These are phyloP conservation scores for Solea solea DNA, from an alignment of 2,113 vertebrate species.

Conservation along the genomic window DNA sequence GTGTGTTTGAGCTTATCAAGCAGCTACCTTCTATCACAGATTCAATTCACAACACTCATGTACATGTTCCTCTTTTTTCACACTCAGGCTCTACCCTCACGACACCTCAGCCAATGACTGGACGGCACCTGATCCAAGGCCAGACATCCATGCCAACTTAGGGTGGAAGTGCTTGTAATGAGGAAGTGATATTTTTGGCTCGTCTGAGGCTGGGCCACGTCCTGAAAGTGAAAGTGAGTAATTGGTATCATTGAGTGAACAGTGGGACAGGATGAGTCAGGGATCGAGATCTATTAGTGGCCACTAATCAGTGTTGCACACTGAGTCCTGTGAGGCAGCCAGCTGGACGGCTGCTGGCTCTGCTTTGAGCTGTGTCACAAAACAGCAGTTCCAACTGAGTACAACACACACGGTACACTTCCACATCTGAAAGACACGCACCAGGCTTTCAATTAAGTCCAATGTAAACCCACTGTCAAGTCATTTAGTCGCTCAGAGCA, in stretches of 20 bases:
- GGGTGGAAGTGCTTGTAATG: constrained; percentile 46
- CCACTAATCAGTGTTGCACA: constrained; percentile 56
- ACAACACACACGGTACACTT: too few relatives aligned
- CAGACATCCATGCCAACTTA: constrained; percentile 23
- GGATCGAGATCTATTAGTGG: constrained; percentile 68
- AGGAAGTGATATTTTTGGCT: constrained; percentile 64
- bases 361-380: constrained; percentile 47
- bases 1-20: constrained; percentile 26
- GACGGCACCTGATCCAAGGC: constrained; percentile 8
- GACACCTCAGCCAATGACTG: background rate
- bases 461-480: too few relatives aligned
- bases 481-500: too few relatives aligned
- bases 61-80: background rate
- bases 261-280: constrained; percentile 64
- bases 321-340: constrained; percentile 50
- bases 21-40: constrained; percentile 11
- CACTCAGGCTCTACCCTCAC: background rate
- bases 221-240: constrained; percentile 70
- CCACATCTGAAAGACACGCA: too few relatives aligned
- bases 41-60: constrained; percentile 22
- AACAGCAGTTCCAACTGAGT: background rate
- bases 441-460: too few relatives aligned
- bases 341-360: constrained; percentile 34
- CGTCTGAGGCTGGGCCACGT: constrained; percentile 25
- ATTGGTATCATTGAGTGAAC: constrained; percentile 66